Conservation (phyloP, 2,888 invertebrate genomes). For the Tinea trinotella region DNA sequence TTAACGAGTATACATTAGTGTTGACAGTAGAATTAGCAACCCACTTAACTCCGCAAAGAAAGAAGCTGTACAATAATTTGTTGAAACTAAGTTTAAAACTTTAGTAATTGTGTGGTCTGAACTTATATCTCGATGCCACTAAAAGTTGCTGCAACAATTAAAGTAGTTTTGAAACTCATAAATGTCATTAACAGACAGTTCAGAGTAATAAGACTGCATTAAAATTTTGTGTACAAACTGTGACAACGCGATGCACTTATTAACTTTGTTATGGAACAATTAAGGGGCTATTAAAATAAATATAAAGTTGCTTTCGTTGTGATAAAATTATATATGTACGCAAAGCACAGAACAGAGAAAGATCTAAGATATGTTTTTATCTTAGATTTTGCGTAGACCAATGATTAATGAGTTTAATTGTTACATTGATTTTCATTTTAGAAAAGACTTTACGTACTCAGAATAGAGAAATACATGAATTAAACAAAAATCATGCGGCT, state of each 20-base stretch:
- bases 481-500: no score
- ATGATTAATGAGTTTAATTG: no score
- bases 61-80: constrained; percentile 13
- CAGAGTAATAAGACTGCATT: constrained; percentile 11
- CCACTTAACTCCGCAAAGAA: background rate
- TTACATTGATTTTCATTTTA: no score
- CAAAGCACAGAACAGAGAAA: no score
- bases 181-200: constrained; percentile 24
- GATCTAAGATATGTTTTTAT: no score
- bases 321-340: no score
- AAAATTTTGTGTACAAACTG: constrained; percentile 10
- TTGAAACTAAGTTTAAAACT: constrained; percentile 12
- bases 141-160: constrained; percentile 41
- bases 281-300: background rate
- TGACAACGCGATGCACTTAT: background rate
- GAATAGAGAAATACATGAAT: no score
- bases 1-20: background rate
- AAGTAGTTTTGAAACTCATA: constrained; percentile 36
- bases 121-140: constrained; percentile 46
- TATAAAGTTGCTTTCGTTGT: no score
- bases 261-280: constrained; percentile 10
- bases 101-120: constrained; percentile 37
- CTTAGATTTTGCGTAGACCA: no score
- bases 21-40: constrained; percentile 1
- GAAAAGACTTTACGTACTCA: no score